Evolutionary conservation across 2,888 invertebrate species (phyloP), one percentile per base, ranked within the genome.

Genomic region (Meghimatium bilineatum): DNA sequence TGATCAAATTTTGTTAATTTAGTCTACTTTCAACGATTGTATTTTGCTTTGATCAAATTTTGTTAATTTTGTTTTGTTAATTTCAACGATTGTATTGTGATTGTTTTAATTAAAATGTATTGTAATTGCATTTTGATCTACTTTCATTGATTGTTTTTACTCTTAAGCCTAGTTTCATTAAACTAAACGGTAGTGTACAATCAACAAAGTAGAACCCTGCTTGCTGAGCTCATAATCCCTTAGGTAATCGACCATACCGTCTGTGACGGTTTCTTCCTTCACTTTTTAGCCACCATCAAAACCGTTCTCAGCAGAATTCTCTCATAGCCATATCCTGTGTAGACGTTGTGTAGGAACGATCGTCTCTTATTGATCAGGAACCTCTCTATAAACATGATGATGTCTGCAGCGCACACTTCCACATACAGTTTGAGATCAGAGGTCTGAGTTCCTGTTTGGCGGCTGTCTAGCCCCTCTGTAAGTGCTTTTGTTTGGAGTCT

Each of bases 391-490:
- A 71, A 71, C 71, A 71, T 1, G 10, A 12, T 71, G 38, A 3
- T n/a, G 20, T 23, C 71, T 26, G 26, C 71, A 38, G 71, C 36
- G 20, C 38, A 23, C 38, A 71, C 36, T 17, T 71, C 23, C 36
- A 38, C 36, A 71, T 26, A 36, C 71, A 71, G 71, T 71, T 38
- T 38, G 38, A 71, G 71, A 71, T 36, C 71, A 38, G 10, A 71
- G 71, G 36, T 71, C 63, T 71, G 26, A 71, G 29, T 26, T 71
- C 71, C 5, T 38, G 38, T 71, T 38, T 71, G 38, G 6, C 71
- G 38, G 14, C 38, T 23, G 71, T 38, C 71, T 71, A 23, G 38
- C 29, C 71, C 29, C 12, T 44, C 44, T 44, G 6, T 44, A 44
- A 44, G 44, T 44, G 44, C 44, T 44, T 44, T 44, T 44, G 44